phyloP scores from a whole-genome alignment of 2,888 invertebrate genomes.

The Thera britannica region DNA sequence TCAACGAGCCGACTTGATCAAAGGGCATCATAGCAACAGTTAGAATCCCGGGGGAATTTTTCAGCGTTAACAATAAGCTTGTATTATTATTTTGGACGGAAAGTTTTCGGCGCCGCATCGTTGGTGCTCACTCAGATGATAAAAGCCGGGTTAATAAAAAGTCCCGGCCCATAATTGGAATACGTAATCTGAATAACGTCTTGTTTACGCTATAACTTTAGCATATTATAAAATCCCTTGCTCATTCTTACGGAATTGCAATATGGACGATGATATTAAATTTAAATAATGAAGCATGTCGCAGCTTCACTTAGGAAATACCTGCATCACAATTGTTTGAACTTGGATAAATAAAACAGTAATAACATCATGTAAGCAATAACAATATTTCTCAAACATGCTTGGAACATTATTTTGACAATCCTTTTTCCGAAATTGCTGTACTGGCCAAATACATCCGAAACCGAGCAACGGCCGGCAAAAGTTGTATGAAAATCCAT shows the following conservation, averaged over 20 bases:
- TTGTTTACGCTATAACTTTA: constrained; percentile 30
- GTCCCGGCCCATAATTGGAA: constrained; percentile 37
- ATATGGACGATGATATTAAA: background rate
- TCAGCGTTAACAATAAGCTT: constrained; percentile 56
- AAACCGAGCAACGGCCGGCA: too few species aligned
- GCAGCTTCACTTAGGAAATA: too few species aligned
- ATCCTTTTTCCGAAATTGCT: too few species aligned
- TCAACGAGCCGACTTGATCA: constrained; percentile 48
- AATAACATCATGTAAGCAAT: too few species aligned
- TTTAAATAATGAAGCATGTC: background rate
- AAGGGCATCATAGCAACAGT: constrained; percentile 53
- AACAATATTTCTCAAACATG: too few species aligned
- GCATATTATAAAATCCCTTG: constrained; percentile 21
- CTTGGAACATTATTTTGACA: too few species aligned
- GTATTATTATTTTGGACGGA: constrained; percentile 53
- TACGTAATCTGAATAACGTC: constrained; percentile 34
- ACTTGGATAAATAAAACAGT: too few species aligned
- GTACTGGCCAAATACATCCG: too few species aligned
- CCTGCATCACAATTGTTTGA: too few species aligned
- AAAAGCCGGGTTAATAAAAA: constrained; percentile 44
- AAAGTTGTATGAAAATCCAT: too few species aligned
- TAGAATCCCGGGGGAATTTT: constrained; percentile 56
- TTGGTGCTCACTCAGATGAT: constrained; percentile 46
- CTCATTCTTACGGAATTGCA: constrained; percentile 21
- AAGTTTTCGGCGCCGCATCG: constrained; percentile 48